phyloP scores from a whole-genome alignment of 1,140 invertebrate species.

The Acromyrmex echinatior region DNA sequence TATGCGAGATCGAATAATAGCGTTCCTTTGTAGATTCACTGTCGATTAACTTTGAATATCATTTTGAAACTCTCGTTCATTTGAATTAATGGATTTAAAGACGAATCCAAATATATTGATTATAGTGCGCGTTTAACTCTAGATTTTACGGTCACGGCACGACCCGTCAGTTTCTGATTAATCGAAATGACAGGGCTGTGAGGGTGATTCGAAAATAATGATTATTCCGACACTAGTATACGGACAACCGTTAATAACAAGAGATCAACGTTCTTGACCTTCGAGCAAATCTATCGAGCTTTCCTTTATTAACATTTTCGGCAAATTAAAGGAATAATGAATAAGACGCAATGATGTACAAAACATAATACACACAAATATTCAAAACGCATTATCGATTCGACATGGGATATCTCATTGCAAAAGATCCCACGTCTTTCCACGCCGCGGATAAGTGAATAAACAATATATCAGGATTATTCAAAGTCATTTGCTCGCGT shows the following conservation, averaged over 20 bases:
- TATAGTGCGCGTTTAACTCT: slow-evolving; percentile 61
- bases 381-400: slow-evolving; percentile 6
- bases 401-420: slow-evolving; percentile 15
- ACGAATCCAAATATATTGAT: slow-evolving; percentile 52
- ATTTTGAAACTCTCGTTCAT: slow-evolving; percentile 23
- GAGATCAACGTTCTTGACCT: slow-evolving; percentile 62
- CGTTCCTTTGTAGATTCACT: background rate
- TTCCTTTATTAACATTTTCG: slow-evolving; percentile 3
- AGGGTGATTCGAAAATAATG: slow-evolving; percentile 71
- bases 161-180: slow-evolving; percentile 67
- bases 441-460: slow-evolving; percentile 48
- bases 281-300: slow-evolving; percentile 9
- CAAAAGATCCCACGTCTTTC: slow-evolving; percentile 49
- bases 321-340: background rate
- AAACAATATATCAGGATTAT: slow-evolving; percentile 74
- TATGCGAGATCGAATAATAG: background rate
- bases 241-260: slow-evolving; percentile 68
- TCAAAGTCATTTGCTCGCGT: slow-evolving; percentile 68
- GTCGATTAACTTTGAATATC: slow-evolving; percentile 19
- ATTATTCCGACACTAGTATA: slow-evolving; percentile 51
- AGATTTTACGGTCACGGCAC: slow-evolving; percentile 68
- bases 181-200: slow-evolving; percentile 70
- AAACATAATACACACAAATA: background rate
- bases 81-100: slow-evolving; percentile 67
- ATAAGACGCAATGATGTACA: background rate